Conservation (phyloP, 2,797 vertebrate species). For the Oreortyx pictus region DNA sequence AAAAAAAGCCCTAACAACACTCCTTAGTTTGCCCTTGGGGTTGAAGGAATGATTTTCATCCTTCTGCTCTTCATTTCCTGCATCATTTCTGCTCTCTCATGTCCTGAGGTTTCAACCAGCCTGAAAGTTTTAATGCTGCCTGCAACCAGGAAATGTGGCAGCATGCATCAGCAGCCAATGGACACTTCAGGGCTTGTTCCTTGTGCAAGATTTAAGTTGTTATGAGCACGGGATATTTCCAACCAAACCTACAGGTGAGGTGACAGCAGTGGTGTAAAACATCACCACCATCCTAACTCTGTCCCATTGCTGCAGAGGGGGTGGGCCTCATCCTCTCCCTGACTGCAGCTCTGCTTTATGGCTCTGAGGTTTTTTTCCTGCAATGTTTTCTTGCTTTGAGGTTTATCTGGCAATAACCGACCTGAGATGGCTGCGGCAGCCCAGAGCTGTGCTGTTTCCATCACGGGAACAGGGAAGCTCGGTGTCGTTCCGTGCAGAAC, state of each 20-base stretch:
- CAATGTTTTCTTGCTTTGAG: not conserved
- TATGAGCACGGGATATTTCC: not conserved
- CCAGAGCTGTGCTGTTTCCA: not conserved
- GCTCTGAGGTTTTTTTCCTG: not conserved
- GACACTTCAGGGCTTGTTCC: not conserved
- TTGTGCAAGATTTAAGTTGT: not conserved
- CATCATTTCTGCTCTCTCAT: not conserved
- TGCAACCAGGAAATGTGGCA: not conserved
- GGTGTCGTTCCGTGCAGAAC: fast-evolving
- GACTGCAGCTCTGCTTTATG: not conserved
- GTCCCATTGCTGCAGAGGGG: not conserved
- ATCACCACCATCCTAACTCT: not conserved
- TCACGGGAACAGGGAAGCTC: not conserved
- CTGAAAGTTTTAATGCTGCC: not conserved
- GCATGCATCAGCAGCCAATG: not conserved
- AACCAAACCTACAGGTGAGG: not conserved
- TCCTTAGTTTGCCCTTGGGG: slow-evolving; percentile 39
- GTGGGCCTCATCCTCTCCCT: fast-evolving
- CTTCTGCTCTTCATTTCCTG: not conserved
- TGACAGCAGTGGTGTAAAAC: not conserved
- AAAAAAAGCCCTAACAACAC: no score
- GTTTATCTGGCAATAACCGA: not conserved
- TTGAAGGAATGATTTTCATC: not conserved
- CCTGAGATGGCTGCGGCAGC: fast-evolving
- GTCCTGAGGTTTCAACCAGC: not conserved